A percentile compares a stretch with the other conserved stretches of the same genome.
Conservation (phyloP, 1,140 invertebrate genomes). For the Heterodera schachtii region DNA sequence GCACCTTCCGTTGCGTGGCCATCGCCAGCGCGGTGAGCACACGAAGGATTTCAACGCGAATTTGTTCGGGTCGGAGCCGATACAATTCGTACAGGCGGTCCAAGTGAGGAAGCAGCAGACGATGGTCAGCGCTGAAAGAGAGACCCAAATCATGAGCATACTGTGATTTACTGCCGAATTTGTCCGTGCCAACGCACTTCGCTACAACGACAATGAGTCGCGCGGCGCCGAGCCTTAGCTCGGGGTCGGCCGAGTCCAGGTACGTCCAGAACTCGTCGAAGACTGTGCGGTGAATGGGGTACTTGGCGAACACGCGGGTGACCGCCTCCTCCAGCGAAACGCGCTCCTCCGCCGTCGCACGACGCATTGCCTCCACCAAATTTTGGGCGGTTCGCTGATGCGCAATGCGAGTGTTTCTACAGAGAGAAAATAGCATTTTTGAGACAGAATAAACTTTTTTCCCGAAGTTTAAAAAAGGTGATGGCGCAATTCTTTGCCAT, state of each 20-base stretch:
- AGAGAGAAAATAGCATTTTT: not conserved
- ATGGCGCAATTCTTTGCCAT: not conserved
- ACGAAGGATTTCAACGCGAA: conserved; percentile 36
- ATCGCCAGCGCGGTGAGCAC: not conserved
- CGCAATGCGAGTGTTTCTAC: conserved; percentile 17
- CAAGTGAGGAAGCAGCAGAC: conserved; percentile 25
- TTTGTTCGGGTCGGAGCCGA: conserved; percentile 1
- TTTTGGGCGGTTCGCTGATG: conserved; percentile 22
- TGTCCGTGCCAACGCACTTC: conserved; percentile 15
- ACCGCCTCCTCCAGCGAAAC: conserved; percentile 40
- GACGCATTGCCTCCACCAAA: conserved; percentile 32
- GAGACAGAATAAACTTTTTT: not conserved
- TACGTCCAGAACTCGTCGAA: conserved; percentile 33
- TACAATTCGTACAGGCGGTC: conserved; percentile 38
- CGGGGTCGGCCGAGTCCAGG: conserved; percentile 8
- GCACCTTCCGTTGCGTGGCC: not conserved
- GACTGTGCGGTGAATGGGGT: conserved; percentile 4
- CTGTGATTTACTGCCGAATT: too few relatives aligned
- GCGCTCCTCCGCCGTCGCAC: conserved; percentile 28
- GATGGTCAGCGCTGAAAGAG: conserved; percentile 21
- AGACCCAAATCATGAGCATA: not conserved
- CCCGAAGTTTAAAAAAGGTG: not conserved
- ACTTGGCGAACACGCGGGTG: conserved; percentile 15
- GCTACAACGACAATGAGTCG: conserved; percentile 37
- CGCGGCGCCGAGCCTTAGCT: conserved; percentile 18